Evolutionary conservation across 2,113 vertebrate species (phyloP).

Genomic region (Sylvia atricapilla): DNA sequence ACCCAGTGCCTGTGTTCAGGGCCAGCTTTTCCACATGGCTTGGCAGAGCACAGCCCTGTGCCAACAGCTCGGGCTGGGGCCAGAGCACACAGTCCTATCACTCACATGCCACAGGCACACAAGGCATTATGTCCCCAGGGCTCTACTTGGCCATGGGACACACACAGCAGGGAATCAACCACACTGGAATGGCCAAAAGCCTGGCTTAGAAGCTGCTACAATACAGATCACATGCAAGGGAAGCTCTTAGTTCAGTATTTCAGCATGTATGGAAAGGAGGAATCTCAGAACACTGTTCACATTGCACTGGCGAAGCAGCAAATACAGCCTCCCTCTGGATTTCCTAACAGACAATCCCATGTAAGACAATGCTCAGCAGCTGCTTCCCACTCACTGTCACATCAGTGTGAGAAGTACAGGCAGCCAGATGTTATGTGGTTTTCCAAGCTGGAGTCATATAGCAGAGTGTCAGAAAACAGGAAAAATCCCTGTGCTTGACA

Average conservation of each 20-base stretch:
- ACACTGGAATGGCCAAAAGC: background rate
- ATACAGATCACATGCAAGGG: background rate
- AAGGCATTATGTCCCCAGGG: background rate
- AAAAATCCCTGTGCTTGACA: background rate
- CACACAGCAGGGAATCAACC: background rate
- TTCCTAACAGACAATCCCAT: background rate
- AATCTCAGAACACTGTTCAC: background rate
- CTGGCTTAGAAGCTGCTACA: background rate
- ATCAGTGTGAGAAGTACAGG: background rate
- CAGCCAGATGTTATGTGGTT: background rate
- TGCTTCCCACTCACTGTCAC: background rate
- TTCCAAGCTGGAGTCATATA: background rate
- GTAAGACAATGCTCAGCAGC: background rate
- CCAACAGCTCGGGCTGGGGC: background rate
- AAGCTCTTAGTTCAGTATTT: background rate
- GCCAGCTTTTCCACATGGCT: slow-evolving; percentile 25
- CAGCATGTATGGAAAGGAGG: background rate
- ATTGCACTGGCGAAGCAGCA: background rate
- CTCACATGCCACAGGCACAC: background rate
- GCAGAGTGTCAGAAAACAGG: background rate
- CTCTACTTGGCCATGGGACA: background rate
- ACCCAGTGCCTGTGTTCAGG: background rate
- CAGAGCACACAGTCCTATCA: background rate
- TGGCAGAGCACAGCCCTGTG: background rate
- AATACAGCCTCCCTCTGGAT: background rate